Evolutionary conservation across 2,797 vertebrate species (phyloP).

Genomic region (Novumbra hubbsi): DNA sequence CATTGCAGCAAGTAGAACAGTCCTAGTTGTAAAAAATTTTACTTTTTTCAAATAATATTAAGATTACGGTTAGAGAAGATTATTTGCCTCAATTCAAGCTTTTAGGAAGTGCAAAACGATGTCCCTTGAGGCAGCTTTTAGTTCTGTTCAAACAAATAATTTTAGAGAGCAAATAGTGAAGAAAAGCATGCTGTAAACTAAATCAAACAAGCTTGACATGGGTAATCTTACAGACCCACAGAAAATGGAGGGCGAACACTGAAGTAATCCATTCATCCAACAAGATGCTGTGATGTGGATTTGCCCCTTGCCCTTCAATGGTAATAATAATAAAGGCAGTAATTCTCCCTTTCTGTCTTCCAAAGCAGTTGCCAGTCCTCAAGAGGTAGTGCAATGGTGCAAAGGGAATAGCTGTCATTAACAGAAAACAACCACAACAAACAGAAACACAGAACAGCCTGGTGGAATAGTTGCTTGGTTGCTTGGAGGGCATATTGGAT

Average conservation of each 20-base stretch:
- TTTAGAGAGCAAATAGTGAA: neutral
- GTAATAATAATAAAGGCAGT: neutral
- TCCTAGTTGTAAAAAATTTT: too few relatives aligned
- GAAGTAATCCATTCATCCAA: constrained; percentile 23
- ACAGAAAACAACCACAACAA: constrained; percentile 6
- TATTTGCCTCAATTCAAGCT: neutral
- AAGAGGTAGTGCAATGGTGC: neutral
- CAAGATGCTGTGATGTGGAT: constrained; percentile 16
- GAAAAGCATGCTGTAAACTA: constrained; percentile 21
- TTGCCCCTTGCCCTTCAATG: constrained; percentile 27
- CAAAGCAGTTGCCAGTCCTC: neutral
- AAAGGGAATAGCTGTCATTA: constrained; percentile 2
- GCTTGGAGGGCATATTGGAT: neutral
- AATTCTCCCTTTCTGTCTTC: neutral
- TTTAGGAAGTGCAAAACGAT: neutral
- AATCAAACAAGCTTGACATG: constrained; percentile 12
- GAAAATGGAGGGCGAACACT: constrained; percentile 16
- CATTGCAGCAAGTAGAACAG: too few relatives aligned
- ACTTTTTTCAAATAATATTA: too few relatives aligned
- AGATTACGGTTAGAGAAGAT: constrained; percentile 7
- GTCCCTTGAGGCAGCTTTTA: neutral
- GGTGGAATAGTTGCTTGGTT: neutral
- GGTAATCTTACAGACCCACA: neutral
- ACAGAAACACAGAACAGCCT: neutral
- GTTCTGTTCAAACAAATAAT: constrained; percentile 24